Evolutionary conservation across 1,140 invertebrate genomes (phyloP), one percentile per base, ranked within the genome.

Genomic region (Macrostomum lignano): DNA sequence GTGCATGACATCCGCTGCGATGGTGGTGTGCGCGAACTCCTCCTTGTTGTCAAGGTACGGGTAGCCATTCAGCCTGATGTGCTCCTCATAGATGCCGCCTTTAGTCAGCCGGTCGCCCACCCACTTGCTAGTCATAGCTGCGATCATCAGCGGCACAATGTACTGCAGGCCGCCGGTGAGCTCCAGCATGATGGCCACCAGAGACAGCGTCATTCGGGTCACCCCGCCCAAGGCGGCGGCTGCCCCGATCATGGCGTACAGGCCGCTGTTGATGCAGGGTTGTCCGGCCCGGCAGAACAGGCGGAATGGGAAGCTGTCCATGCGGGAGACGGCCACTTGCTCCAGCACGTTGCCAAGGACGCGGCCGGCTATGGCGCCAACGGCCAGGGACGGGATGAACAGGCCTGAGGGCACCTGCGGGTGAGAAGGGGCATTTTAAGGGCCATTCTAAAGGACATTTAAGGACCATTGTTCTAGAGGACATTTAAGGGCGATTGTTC

Each of bases 101-200:
- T 73, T 67, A 1, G 76, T 79, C 2, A 96, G 63, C 2, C 86
- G 86, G 62, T 98, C 91, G 5, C 86, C 88, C 7, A 96, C 82
- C 91, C 91, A 98, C 61, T 98, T 98, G 44, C 79, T 82, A 1
- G 86, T 82, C 86, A 98, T 96, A 0, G 78, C 79, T 14, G 88
- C 84, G 1, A 78, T 78, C 91, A 98, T 98, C 28, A 96, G 60
- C 0, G 88, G 88, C 17, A 98, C 86, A 46, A 98, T 98, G 54
- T 94, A 96, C 17, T 84, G 65, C 1, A 94, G 74, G 10, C 47
- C 82, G 30, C 88, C 91, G 0, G 88, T 96, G 48, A 98, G 54
- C 58, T 98, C 91, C 58, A 96, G 96, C 88, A 96, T 98, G 29
- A 98, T 96, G 17, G 98, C 91, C 32, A 98, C 88, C 36, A 98